Conservation (phyloP, 2,888 invertebrate genomes). For the Thumatha senex region DNA sequence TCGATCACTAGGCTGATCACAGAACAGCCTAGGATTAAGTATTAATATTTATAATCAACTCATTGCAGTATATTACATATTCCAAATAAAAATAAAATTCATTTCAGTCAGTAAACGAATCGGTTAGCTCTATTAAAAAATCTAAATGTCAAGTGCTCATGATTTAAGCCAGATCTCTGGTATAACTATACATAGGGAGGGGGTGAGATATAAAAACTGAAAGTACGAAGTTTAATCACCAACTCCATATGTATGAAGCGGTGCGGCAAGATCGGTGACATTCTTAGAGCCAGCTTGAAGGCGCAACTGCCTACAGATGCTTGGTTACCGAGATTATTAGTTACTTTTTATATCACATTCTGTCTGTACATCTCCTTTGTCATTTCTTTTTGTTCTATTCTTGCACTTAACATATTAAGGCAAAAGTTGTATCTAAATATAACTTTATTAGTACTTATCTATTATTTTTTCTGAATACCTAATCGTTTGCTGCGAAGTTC, state of each 20-base stretch:
- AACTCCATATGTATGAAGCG: conserved; percentile 76
- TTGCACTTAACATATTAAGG: conserved; percentile 1
- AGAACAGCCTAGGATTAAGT: conserved; percentile 1
- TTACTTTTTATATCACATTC: conserved; percentile 35
- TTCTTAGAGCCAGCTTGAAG: conserved; percentile 60
- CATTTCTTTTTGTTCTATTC: conserved; percentile 21
- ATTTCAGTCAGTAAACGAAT: too few relatives aligned
- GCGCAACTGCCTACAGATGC: conserved; percentile 32
- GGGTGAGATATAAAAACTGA: conserved; percentile 57
- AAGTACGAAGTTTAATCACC: conserved; percentile 66
- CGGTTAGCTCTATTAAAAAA: too few relatives aligned
- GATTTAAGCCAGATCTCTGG: conserved; percentile 42
- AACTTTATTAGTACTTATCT: too few relatives aligned
- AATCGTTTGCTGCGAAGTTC: too few relatives aligned
- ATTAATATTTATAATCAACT: conserved; percentile 11
- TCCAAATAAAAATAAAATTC: too few relatives aligned
- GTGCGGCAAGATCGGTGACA: conserved; percentile 61
- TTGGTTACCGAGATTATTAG: conserved; percentile 45
- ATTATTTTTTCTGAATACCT: too few relatives aligned
- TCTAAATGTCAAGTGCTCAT: conserved; percentile 20
- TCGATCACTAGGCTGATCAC: neutral
- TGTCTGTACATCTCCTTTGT: conserved; percentile 20
- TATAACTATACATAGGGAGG: conserved; percentile 29
- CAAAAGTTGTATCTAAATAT: neutral
- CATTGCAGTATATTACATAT: too few relatives aligned